Evolutionary conservation across 2,113 vertebrate genomes (phyloP), one percentile per base, ranked within the genome.

Genomic region (Struthio camelus): DNA sequence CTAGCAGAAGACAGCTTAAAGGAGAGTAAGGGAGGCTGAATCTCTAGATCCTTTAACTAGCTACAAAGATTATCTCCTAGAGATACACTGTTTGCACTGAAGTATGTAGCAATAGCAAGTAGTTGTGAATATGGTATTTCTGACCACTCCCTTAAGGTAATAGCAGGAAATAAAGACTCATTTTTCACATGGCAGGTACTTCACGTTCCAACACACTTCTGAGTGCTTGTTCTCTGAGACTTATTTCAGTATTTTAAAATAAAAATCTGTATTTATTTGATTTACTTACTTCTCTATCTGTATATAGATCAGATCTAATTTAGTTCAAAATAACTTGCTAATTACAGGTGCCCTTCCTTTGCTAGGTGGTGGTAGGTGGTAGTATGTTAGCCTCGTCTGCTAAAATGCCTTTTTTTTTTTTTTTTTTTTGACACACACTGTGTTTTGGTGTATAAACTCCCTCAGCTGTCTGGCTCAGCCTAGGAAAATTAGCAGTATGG

Each of bases 51-150:
- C 64, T 85, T 85, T 90, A 94, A 85, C 81, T 89, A 38, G 40
- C 79, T 67, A 25, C 81, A 87, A 94, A 97, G 94, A 94, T 94
- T 82, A 91, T 93, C 94, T 96, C 93, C 95, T 94, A 70, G 79
- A 92, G 89, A 91, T 54, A 92, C 30, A 16, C 46, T 92, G 89
- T 94, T 81, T 87, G 87, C 75, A 5, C 0, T 62, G 64, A 56
- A 53, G 71, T 66, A 38, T 94, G 93, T 73, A 28, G 92, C 92
- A 96, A 88, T 16, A 70, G 76, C 32, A 70, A 24, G 34, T 90
- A 82, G 36, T 42, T 70, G 64, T 85, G 71, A 72, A 53, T 40
- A 15, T 59, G 87, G 64, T 87, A 80, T 90, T 83, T 93, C 20
- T 66, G 85, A 40, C 93, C 85, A 38, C 92, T 94, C 96, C 89